A percentile compares a stretch with the other conserved stretches of the same genome.
These are phyloP conservation scores for Xyrichtys novacula DNA, from an alignment of 2,797 vertebrate species.

Conservation along the genomic window DNA sequence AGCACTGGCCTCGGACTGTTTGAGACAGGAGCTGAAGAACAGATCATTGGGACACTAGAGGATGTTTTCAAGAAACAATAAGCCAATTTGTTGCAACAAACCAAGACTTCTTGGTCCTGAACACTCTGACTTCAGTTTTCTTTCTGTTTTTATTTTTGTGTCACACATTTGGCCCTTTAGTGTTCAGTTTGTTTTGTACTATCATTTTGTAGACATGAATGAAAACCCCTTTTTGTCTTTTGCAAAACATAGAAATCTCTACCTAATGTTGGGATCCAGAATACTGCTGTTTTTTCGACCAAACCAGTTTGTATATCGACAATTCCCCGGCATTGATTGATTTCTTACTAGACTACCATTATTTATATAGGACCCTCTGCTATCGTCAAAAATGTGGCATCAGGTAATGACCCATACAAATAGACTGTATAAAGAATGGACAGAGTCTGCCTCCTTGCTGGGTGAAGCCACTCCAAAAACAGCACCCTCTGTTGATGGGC, in stretches of 20 bases:
- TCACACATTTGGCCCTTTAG: constrained; percentile 15
- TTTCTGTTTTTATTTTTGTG: constrained; percentile 29
- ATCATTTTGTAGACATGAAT: neutral
- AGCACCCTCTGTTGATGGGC: no score
- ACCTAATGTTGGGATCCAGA: constrained; percentile 10
- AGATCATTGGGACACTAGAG: constrained; percentile 59
- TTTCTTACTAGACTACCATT: neutral
- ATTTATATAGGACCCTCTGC: no score
- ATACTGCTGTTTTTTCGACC: constrained; percentile 6
- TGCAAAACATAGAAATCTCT: constrained; percentile 18
- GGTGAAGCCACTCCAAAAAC: no score
- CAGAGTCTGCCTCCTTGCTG: no score
- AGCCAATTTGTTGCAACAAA: constrained; percentile 26
- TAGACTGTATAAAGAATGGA: no score
- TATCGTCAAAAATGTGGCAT: no score
- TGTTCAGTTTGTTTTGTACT: constrained; percentile 21
- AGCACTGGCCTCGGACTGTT: constrained; percentile 25
- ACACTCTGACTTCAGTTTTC: constrained; percentile 37
- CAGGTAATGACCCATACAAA: no score
- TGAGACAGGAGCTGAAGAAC: constrained; percentile 54
- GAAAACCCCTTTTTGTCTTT: constrained; percentile 6
- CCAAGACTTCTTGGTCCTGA: constrained; percentile 31
- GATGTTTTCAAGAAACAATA: constrained; percentile 30
- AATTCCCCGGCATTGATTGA: neutral
- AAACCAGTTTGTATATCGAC: neutral